These are phyloP conservation scores for Galeruca laticollis DNA, from an alignment of 2,888 invertebrate species.

Conservation along the genomic window DNA sequence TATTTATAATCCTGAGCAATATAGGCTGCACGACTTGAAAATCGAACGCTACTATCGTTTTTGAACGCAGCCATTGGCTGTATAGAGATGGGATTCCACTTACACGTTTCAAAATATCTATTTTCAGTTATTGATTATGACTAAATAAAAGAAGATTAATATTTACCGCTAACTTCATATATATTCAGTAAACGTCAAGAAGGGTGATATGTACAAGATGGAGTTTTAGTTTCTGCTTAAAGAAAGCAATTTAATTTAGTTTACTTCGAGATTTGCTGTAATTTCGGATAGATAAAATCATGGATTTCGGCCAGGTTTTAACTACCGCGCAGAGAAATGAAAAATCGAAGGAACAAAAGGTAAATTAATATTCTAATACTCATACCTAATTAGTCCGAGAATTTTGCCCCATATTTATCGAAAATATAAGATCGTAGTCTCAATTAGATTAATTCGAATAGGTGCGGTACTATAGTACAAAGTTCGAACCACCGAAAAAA, in stretches of 20 bases:
- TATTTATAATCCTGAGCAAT: no score
- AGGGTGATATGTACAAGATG: slow-evolving; percentile 54
- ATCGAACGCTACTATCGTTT: no score
- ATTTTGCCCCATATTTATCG: slow-evolving; percentile 4
- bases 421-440: not conserved
- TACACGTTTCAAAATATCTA: no score
- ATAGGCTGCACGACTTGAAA: no score
- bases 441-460: slow-evolving; percentile 34
- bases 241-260: slow-evolving; percentile 27
- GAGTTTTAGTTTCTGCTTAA: slow-evolving; percentile 41
- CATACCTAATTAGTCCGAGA: slow-evolving; percentile 10
- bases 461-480: slow-evolving; percentile 79
- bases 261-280: not conserved
- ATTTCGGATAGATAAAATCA: slow-evolving; percentile 30
- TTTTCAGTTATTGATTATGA: no score
- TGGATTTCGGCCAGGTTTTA: slow-evolving; percentile 76
- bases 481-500: slow-evolving; percentile 86
- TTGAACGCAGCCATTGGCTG: no score
- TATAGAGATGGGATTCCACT: no score
- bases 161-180: slow-evolving; percentile 11
- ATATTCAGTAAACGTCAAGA: slow-evolving; percentile 34
- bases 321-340: slow-evolving; percentile 75
- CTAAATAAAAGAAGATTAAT: not conserved
- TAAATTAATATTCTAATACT: slow-evolving; percentile 1
- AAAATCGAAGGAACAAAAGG: slow-evolving; percentile 46